Conservation (phyloP, 2,797 vertebrate genomes). For the Miichthys miiuy region DNA sequence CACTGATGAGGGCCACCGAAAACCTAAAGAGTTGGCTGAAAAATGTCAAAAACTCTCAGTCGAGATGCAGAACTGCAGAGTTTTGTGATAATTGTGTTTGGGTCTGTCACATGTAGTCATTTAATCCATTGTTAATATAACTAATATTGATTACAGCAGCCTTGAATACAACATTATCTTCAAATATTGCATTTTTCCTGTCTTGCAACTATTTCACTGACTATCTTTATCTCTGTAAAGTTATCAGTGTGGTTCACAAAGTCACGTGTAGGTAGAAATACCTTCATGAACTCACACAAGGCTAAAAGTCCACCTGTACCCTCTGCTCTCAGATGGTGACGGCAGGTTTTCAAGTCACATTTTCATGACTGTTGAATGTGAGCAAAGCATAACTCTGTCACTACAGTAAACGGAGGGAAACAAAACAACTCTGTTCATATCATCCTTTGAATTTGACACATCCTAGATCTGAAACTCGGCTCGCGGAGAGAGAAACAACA, state of each 20-base stretch:
- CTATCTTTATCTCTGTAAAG: neutral
- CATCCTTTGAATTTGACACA: slow-evolving; percentile 28
- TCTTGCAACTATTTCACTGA: neutral
- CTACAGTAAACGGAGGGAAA: slow-evolving; percentile 4
- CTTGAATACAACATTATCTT: neutral
- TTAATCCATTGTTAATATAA: neutral
- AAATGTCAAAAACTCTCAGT: neutral
- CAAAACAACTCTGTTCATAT: slow-evolving; percentile 22
- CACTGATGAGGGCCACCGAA: neutral
- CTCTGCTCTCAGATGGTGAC: too few relatives aligned
- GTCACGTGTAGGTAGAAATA: neutral
- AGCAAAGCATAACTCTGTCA: slow-evolving; percentile 20
- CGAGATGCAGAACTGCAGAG: neutral
- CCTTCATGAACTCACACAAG: neutral
- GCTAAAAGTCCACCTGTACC: neutral
- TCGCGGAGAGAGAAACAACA: neutral
- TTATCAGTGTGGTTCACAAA: neutral
- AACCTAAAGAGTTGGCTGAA: neutral
- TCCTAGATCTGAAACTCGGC: neutral
- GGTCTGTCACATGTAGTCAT: neutral
- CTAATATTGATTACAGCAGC: neutral
- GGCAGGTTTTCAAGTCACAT: slow-evolving; percentile 8
- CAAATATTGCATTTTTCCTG: neutral
- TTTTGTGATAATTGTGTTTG: neutral
- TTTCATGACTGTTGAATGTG: neutral